Conservation (phyloP, 1,140 invertebrate species). For the Pararge aegeria region DNA sequence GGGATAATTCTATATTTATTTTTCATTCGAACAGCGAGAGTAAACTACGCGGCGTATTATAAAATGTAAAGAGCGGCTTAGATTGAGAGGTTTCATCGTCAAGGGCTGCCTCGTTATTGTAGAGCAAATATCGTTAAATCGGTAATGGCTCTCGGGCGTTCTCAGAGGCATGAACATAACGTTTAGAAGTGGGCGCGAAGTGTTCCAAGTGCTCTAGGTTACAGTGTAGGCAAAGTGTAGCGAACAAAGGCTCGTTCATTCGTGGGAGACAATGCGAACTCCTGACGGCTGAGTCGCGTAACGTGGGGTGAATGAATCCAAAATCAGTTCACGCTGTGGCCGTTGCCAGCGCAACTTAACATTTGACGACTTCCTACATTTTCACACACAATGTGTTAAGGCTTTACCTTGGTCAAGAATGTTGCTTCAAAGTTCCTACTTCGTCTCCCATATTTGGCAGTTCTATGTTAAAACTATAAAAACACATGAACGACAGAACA, state of each 20-base stretch:
- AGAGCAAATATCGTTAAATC: slow-evolving; percentile 59
- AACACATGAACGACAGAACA: no score
- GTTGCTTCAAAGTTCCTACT: background rate
- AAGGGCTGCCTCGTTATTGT: slow-evolving; percentile 47
- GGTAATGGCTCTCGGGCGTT: slow-evolving; percentile 44
- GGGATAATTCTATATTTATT: slow-evolving; percentile 17
- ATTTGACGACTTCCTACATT: slow-evolving; percentile 21
- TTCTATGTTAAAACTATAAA: no score
- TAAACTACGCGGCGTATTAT: slow-evolving; percentile 24
- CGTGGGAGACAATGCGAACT: slow-evolving; percentile 58
- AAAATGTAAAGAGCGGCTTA: slow-evolving; percentile 27
- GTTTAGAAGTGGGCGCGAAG: slow-evolving; percentile 54
- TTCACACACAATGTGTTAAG: slow-evolving; percentile 8
- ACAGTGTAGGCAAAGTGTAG: slow-evolving; percentile 61
- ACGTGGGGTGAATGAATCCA: slow-evolving; percentile 64
- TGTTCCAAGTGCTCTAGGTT: slow-evolving; percentile 52
- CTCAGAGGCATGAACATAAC: slow-evolving; percentile 44
- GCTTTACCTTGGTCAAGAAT: background rate
- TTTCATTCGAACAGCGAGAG: slow-evolving; percentile 16
- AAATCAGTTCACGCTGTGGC: slow-evolving; percentile 45
- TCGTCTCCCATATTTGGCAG: no score
- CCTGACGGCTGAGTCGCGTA: slow-evolving; percentile 49
- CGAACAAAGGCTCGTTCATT: slow-evolving; percentile 69
- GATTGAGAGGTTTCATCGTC: slow-evolving; percentile 44
- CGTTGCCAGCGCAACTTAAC: slow-evolving; percentile 18